phyloP scores from a whole-genome alignment of 1,140 invertebrate genomes.

The Condylostylus longicornis region DNA sequence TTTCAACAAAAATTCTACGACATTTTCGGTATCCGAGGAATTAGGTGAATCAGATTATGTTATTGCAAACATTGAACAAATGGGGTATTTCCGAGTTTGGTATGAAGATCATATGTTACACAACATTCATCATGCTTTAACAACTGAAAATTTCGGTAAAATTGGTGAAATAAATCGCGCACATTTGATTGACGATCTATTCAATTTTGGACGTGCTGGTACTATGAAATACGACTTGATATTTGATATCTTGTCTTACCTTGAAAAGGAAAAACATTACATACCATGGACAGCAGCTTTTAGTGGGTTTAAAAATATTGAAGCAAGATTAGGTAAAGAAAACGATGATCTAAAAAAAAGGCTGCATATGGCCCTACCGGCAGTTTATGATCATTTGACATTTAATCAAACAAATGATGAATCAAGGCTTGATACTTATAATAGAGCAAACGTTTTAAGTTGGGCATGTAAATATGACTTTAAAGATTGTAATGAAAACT shows the following conservation, averaged over 20 bases:
- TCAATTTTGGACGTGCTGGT: constrained; percentile 40
- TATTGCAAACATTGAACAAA: constrained; percentile 50
- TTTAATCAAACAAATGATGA: constrained; percentile 15
- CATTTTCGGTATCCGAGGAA: background rate
- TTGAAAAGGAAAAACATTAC: constrained; percentile 44
- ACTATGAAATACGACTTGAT: constrained; percentile 33
- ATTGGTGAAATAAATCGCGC: constrained; percentile 60
- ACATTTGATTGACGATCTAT: constrained; percentile 63
- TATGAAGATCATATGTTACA: constrained; percentile 57
- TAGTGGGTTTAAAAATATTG: constrained; percentile 32
- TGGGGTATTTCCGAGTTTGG: constrained; percentile 65
- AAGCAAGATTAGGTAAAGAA: constrained; percentile 21
- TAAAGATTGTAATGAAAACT: constrained; percentile 31
- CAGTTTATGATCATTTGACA: constrained; percentile 17
- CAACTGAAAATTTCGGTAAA: constrained; percentile 32
- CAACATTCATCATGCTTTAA: constrained; percentile 38
- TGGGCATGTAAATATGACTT: constrained; percentile 38
- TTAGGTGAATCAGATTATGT: constrained; percentile 37
- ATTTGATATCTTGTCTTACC: constrained; percentile 41
- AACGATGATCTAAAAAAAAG: constrained; percentile 15
- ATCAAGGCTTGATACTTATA: constrained; percentile 24
- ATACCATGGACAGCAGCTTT: constrained; percentile 49
- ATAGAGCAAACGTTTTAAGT: constrained; percentile 30
- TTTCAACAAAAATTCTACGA: background rate
- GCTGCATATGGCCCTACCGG: constrained; percentile 11